Evolutionary conservation across 2,797 vertebrate species (phyloP).

Genomic region (Austrolebias charrua): DNA sequence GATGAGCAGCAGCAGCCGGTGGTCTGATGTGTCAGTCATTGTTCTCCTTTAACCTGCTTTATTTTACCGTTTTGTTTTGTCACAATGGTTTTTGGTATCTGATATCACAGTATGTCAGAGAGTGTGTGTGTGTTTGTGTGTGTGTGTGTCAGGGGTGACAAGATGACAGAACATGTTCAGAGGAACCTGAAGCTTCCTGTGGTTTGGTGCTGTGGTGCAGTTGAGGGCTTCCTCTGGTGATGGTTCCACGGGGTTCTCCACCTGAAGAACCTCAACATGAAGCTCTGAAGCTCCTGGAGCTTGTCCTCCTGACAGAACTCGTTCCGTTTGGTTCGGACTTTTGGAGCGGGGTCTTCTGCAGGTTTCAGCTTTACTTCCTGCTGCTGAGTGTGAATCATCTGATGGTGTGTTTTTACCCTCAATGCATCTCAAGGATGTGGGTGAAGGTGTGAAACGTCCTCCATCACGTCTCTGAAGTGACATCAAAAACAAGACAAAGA

Average conservation of each 20-base stretch:
- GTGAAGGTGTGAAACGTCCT: neutral
- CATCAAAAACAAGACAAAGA: neutral
- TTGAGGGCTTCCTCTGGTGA: slow-evolving; percentile 3
- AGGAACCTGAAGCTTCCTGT: slow-evolving; percentile 4
- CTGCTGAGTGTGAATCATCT: slow-evolving; percentile 19
- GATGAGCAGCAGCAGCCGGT: too few relatives aligned
- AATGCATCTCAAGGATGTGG: slow-evolving; percentile 31
- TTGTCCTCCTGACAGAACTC: too few relatives aligned
- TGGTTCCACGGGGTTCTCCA: neutral
- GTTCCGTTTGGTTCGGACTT: too few relatives aligned
- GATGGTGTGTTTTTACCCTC: neutral
- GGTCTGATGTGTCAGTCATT: too few relatives aligned
- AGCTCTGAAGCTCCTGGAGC: neutral
- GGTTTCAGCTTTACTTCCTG: slow-evolving; percentile 26
- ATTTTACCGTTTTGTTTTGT: too few relatives aligned
- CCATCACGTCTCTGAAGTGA: slow-evolving; percentile 4
- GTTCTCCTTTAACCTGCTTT: too few relatives aligned
- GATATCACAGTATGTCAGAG: too few relatives aligned
- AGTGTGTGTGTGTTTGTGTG: too few relatives aligned
- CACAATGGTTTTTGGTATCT: too few relatives aligned
- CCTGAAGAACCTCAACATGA: neutral
- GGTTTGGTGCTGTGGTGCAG: slow-evolving; percentile 19
- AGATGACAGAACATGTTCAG: too few relatives aligned
- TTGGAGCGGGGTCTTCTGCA: slow-evolving; percentile 6
- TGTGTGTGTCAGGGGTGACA: too few relatives aligned